Evolutionary conservation across 2,888 invertebrate species (phyloP).

Genomic region (Campopleginae sp.): DNA sequence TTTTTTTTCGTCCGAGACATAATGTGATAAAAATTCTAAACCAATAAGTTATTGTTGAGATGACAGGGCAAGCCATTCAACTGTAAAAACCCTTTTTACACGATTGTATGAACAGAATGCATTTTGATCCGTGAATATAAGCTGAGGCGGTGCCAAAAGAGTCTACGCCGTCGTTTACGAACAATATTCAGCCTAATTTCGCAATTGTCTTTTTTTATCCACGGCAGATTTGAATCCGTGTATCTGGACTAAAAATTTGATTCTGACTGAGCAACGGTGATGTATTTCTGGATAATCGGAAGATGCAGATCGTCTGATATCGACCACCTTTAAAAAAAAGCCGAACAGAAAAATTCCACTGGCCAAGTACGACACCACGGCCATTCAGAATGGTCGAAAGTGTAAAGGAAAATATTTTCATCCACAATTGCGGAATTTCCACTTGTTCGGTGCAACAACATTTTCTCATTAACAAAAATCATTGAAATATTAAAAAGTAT

Average conservation of each 20-base stretch:
- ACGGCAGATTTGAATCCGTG: neutral
- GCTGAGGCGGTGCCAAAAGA: neutral
- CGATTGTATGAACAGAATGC: neutral
- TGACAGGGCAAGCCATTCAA: neutral
- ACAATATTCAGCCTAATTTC: conserved; percentile 12
- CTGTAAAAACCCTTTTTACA: neutral
- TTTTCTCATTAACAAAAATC: neutral
- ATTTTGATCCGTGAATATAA: neutral
- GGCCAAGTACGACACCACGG: neutral
- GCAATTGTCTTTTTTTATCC: neutral
- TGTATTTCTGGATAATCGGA: neutral
- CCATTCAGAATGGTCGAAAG: neutral
- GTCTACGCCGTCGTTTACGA: neutral
- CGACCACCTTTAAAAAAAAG: neutral
- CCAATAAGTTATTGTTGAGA: neutral
- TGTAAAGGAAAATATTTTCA: neutral
- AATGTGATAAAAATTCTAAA: neutral
- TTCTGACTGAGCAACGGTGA: neutral
- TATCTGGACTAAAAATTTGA: neutral
- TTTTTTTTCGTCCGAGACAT: neutral
- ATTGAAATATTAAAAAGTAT: neutral
- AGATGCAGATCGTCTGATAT: neutral
- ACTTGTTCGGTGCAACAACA: too few relatives aligned
- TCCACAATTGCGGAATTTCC: neutral
- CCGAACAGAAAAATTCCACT: neutral